Evolutionary conservation across 2,888 invertebrate genomes (phyloP), one percentile per base, ranked within the genome.

Genomic region (Tenodera sinensis): DNA sequence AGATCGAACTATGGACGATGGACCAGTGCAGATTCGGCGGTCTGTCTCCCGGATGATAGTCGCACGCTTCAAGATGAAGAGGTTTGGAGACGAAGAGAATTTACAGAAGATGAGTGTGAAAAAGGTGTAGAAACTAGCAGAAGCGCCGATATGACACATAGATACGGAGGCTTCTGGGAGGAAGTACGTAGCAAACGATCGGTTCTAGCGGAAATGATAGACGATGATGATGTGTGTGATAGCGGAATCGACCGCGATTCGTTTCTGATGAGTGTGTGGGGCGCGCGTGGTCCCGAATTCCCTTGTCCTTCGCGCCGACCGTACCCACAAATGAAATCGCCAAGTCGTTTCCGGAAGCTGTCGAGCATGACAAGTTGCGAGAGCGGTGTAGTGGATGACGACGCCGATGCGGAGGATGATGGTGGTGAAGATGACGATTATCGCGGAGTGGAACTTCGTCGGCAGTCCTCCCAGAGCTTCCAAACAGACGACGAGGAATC

Each of bases 21-120:
- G 90, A 92, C 93, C 92, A 93, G 93, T 90, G 91, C 93, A 12
- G 95, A 95, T 91, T 95, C 95, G 7, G 94, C 95, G 0, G 94
- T 95, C 14, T 94, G 28, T 84, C 88, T 88, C 8, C 25, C 54
- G 15, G 54, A 71, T 71, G 54, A 71, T 4, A 71, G 20, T 4
- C 20, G 20, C 6, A 6, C 54, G 20, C 20, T 6, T 71, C 20
- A 4, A 3, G 54, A 71, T 71, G 54, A 71, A 14, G 54, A 71
- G 54, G 25, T 71, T 15, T 71, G 54, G 54, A 71, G 20, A 71
- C 54, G 54, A 71, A 71, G 54, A 71, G 54, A 71, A 71, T 25
- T 15, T 20, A 71, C 20, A 71, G 54, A 71, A 25, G 20, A 71
- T 71, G 20, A 25, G 20, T 15, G 25, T 25, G 54, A 71, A 20